Percentiles rank a stretch among this genome's conserved stretches.
These are phyloP conservation scores for Melanerpes aurifrons DNA, from an alignment of 2,113 vertebrate genomes.

Conservation along the genomic window DNA sequence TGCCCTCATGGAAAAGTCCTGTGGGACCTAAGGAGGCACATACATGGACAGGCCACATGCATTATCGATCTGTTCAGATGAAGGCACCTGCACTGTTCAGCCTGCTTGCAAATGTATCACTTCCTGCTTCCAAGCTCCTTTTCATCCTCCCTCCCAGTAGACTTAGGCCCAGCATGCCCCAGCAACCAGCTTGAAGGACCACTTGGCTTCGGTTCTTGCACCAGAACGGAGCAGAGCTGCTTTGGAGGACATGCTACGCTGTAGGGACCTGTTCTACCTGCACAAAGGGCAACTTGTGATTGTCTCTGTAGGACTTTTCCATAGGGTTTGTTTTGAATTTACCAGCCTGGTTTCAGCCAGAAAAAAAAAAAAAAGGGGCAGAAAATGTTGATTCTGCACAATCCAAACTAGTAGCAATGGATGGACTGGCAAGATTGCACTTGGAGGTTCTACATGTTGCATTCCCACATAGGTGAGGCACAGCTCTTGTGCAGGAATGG, in stretches of 20 bases:
- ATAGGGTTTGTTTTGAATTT: not conserved
- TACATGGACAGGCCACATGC: accelerated
- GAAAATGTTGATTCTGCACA: not conserved
- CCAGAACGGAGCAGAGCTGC: not conserved
- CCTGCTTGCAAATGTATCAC: accelerated
- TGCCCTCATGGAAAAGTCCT: constrained; percentile 58
- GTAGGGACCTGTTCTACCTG: not conserved
- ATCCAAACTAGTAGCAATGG: not conserved
- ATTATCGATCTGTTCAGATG: accelerated
- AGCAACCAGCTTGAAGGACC: not conserved
- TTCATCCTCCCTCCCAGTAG: not conserved
- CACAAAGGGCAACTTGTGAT: accelerated
- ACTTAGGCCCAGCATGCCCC: not conserved
- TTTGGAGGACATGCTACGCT: not conserved
- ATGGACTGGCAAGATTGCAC: not conserved
- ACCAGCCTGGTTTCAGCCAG: constrained; percentile 10
- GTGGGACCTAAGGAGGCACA: not conserved
- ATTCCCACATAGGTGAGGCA: not conserved
- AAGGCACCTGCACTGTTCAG: accelerated
- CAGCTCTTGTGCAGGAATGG: not conserved
- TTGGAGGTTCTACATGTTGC: not conserved
- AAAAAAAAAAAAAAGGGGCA: accelerated
- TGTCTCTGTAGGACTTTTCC: constrained; percentile 50
- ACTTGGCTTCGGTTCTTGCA: not conserved
- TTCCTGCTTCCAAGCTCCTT: not conserved